Evolutionary conservation across 2,113 vertebrate species (phyloP).

Genomic region (Gallinago undulata): DNA sequence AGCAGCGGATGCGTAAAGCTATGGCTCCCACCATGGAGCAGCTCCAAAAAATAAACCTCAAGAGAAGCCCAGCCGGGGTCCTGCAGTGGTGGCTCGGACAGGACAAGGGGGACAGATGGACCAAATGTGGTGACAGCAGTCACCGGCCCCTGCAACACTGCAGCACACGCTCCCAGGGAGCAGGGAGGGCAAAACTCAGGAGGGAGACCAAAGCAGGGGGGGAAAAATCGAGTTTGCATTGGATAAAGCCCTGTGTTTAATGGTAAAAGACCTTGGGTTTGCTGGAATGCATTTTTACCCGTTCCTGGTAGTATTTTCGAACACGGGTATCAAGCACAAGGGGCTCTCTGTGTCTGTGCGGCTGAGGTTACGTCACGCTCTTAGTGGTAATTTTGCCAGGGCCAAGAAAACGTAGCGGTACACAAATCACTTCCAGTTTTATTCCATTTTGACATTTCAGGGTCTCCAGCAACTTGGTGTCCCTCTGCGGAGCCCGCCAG

Average conservation of each 20-base stretch:
- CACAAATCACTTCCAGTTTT: conserved; percentile 36
- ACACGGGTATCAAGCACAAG: neutral
- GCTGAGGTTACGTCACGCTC: neutral
- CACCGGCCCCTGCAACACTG: neutral
- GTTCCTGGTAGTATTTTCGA: neutral
- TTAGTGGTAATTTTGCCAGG: neutral
- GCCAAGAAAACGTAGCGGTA: neutral
- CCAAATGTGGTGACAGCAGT: rapidly evolving
- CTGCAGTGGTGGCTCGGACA: neutral
- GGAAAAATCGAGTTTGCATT: neutral
- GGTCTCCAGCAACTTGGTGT: conserved; percentile 30
- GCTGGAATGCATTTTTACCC: neutral
- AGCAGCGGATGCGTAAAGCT: rapidly evolving
- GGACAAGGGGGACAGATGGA: neutral
- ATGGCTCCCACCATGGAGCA: neutral
- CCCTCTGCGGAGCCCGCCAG: neutral
- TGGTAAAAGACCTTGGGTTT: neutral
- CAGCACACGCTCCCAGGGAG: neutral
- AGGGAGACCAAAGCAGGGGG: neutral
- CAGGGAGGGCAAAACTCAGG: neutral
- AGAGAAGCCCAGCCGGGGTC: neutral
- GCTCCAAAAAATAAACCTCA: neutral
- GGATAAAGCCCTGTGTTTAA: neutral
- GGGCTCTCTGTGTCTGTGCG: neutral
- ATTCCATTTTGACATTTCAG: conserved; percentile 26